These are phyloP conservation scores for Melanocharis versteri DNA, from an alignment of 2,113 vertebrate species.

Conservation along the genomic window DNA sequence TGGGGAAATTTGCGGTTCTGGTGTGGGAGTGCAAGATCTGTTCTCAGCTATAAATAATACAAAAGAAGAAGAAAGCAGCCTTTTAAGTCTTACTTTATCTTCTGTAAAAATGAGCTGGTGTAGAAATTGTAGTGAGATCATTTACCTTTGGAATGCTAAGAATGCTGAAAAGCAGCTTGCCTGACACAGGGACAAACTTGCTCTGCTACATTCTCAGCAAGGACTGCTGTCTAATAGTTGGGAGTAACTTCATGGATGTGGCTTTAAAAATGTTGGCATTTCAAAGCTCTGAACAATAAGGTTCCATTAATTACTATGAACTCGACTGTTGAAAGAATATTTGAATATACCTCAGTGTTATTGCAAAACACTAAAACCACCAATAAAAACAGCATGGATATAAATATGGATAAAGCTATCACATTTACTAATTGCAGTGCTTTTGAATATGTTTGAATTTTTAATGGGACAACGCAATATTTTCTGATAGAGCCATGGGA, in stretches of 20 bases:
- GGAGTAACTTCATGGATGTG: background rate
- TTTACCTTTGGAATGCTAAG: background rate
- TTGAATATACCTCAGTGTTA: background rate
- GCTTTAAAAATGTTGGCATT: background rate
- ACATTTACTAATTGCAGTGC: background rate
- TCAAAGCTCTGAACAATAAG: background rate
- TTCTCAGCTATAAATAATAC: background rate
- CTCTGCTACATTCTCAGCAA: background rate
- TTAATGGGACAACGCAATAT: background rate
- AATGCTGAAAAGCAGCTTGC: background rate
- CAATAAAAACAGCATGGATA: background rate
- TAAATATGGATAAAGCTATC: background rate
- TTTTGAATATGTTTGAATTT: background rate
- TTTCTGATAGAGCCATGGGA: background rate
- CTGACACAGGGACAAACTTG: background rate
- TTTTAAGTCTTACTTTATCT: background rate
- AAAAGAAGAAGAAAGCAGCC: background rate
- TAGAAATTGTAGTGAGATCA: background rate
- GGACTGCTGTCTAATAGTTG: background rate
- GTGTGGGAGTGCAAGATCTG: background rate
- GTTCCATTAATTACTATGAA: background rate
- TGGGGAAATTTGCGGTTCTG: background rate
- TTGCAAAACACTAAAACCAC: background rate
- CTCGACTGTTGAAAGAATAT: background rate
- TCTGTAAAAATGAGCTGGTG: background rate